These are phyloP conservation scores for Leucania comma DNA, from an alignment of 2,888 invertebrate species.

Conservation along the genomic window DNA sequence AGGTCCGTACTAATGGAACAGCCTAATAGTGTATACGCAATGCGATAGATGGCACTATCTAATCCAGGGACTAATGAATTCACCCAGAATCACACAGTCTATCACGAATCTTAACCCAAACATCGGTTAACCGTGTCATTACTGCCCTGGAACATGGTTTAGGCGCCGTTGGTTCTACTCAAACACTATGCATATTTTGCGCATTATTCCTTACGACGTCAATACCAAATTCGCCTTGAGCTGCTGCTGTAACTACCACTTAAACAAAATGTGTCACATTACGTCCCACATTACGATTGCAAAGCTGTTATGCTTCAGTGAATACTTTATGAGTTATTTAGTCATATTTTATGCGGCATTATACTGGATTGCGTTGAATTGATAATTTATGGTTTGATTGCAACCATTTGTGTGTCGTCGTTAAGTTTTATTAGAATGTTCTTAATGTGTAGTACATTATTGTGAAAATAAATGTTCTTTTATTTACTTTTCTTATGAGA, in stretches of 20 bases:
- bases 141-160: constrained; percentile 31
- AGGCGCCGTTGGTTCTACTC: constrained; percentile 44
- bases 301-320: constrained; percentile 69
- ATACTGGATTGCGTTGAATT: constrained; percentile 67
- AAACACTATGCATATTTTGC: constrained; percentile 55
- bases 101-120: constrained; percentile 32
- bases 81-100: constrained; percentile 20
- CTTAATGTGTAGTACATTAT: constrained; percentile 24
- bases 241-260: constrained; percentile 73
- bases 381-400: constrained; percentile 72
- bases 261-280: constrained; percentile 76
- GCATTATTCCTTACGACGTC: constrained; percentile 56
- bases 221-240: constrained; percentile 62
- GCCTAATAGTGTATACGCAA: constrained; percentile 24
- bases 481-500: constrained; percentile 19
- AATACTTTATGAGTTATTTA: constrained; percentile 75
- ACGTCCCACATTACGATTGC: constrained; percentile 68
- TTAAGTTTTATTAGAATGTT: constrained; percentile 67
- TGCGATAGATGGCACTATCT: constrained; percentile 30
- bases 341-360: constrained; percentile 75
- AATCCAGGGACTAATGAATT: constrained; percentile 28
- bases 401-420: constrained; percentile 65
- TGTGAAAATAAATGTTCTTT: constrained; percentile 23
- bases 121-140: constrained; percentile 39
- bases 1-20: constrained; percentile 9